Base-by-base conservation (phyloP, 1,140 invertebrate species). In the Drosophila littoralis region DNA sequence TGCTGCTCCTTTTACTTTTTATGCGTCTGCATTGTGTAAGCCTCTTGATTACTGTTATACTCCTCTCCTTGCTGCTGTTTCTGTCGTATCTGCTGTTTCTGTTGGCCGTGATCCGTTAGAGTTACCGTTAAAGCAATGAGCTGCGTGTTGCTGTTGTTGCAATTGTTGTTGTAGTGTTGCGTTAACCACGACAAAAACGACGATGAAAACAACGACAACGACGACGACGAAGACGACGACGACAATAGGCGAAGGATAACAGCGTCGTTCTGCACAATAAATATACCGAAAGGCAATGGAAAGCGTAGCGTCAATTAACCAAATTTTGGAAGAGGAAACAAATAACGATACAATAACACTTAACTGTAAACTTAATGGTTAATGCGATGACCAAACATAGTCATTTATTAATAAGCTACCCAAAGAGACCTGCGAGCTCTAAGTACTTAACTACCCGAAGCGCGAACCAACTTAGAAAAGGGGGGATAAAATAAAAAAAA, bases 231-330 rank as follows among this genome's bases (percentile, higher is more conserved):
- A 51, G 51, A 65, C 68, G 61, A 75, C 50, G 50, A 64, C n/a
- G 40, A 83, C 63, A 70, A 55, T 73, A 74, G 65, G 65, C 72
- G 52, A 83, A 85, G 73, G 63, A 84, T 78, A 72, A 84, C 66
- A 75, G 68, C 77, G 57, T 77, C 72, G 61, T 57, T 63, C 57
- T 74, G 43, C 32, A 32, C 7, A 43, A 60, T 54, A 46, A 45
- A 72, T 64, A 43, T 54, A 48, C 46, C 51, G 54, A 65, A 78
- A 75, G 45, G 38, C 63, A 67, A 76, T 40, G 55, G 28, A 66
- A 69, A 75, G 68, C 12, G 52, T 54, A 10, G 13, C 33, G 52
- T 40, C 17, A 55, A 58, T 40, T 50, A 35, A 33, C 28, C n/a
- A 67, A 45, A 65, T 36, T 17, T 54, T 28, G 36, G 59, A 64